phyloP scores from a whole-genome alignment of 2,797 vertebrate genomes.

The Gymnocypris eckloni region DNA sequence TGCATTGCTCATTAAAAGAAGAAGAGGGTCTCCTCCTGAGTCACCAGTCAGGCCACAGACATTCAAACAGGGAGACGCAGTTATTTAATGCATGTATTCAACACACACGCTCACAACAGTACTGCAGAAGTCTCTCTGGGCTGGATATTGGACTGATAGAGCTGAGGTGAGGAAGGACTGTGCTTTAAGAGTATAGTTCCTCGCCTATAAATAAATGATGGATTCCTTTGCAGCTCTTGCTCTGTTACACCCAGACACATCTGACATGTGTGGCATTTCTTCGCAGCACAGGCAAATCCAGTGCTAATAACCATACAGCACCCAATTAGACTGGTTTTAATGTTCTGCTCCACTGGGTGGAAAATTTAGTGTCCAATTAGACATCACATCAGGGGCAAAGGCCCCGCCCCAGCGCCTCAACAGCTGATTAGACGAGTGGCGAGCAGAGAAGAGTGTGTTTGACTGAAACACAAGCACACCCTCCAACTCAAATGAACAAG shows the following conservation, averaged over 20 bases:
- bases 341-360: conserved; percentile 80
- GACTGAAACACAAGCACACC: conserved; percentile 14
- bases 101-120: not conserved
- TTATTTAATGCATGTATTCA: conserved; percentile 67
- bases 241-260: conserved; percentile 75
- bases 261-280: conserved; percentile 80
- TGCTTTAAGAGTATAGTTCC: conserved; percentile 67
- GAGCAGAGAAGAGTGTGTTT: conserved; percentile 50
- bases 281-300: conserved; percentile 75
- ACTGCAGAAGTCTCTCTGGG: conserved; percentile 28
- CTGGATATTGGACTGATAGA: conserved; percentile 46
- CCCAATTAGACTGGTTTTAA: conserved; percentile 81
- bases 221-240: conserved; percentile 63
- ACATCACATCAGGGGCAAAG: conserved; percentile 79
- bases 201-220: conserved; percentile 67
- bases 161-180: conserved; percentile 59
- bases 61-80: conserved; percentile 65
- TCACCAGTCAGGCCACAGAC: conserved; percentile 75
- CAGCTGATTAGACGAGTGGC: conserved; percentile 71
- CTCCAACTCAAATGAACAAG: conserved; percentile 25
- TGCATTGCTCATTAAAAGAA: conserved; percentile 75
- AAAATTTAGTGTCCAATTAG: conserved; percentile 83
- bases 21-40: conserved; percentile 70
- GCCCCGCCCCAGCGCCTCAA: conserved; percentile 73
- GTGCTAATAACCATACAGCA: conserved; percentile 75